phyloP scores from a whole-genome alignment of 1,140 invertebrate species.

The Drosophila repleta region DNA sequence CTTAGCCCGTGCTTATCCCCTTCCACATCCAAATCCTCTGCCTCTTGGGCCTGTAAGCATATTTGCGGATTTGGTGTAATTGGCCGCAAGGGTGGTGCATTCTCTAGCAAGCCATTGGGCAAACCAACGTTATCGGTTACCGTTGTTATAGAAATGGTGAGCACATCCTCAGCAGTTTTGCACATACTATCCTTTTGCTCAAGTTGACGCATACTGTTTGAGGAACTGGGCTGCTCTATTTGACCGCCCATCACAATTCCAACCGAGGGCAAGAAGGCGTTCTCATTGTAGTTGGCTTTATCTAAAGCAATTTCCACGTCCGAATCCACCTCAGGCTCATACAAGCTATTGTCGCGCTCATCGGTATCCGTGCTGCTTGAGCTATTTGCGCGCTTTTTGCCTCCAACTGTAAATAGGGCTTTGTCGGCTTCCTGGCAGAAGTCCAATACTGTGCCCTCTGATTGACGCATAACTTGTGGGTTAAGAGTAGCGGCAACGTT shows the following conservation, averaged over 20 bases:
- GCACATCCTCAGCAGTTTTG: constrained; percentile 83
- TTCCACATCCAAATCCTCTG: constrained; percentile 34
- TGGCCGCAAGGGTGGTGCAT: constrained; percentile 71
- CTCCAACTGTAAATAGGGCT: constrained; percentile 63
- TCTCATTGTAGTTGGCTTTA: constrained; percentile 75
- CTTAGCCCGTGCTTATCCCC: constrained; percentile 51
- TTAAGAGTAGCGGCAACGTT: constrained; percentile 60
- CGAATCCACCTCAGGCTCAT: constrained; percentile 84
- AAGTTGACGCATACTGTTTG: constrained; percentile 62
- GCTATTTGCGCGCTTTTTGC: constrained; percentile 53
- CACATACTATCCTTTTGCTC: constrained; percentile 83
- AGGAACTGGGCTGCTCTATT: constrained; percentile 53
- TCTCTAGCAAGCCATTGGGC: constrained; percentile 83
- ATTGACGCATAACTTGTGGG: constrained; percentile 71
- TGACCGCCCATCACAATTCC: constrained; percentile 87
- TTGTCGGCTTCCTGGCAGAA: constrained; percentile 67
- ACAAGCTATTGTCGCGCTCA: constrained; percentile 85
- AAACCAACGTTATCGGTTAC: constrained; percentile 86
- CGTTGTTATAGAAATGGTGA: constrained; percentile 84
- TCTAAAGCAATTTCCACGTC: constrained; percentile 71
- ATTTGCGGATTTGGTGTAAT: constrained; percentile 88
- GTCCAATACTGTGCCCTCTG: constrained; percentile 47
- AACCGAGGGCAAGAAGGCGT: constrained; percentile 87
- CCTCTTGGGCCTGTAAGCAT: constrained; percentile 67
- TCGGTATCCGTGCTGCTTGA: constrained; percentile 84